Evolutionary conservation across 1,140 invertebrate species (phyloP).

Genomic region (Holotrichia oblita): DNA sequence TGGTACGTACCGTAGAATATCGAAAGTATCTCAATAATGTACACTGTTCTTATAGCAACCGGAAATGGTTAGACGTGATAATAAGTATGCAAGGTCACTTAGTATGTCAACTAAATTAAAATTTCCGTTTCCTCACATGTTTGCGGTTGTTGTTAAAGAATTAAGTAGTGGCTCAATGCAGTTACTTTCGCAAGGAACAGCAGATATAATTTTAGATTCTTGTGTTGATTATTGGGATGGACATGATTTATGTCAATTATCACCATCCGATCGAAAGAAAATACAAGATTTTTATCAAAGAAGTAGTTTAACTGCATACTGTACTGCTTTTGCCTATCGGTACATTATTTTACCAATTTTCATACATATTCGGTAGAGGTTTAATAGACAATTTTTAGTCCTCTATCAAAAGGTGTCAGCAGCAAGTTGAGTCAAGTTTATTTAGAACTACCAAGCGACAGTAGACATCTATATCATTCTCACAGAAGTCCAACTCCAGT

Average conservation of each 20-base stretch:
- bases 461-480: conserved; percentile 69
- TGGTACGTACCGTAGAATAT: conserved; percentile 72
- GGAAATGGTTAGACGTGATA: conserved; percentile 88
- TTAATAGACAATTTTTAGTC: conserved; percentile 66
- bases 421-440: conserved; percentile 74
- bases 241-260: conserved; percentile 83
- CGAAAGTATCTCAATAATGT: neutral
- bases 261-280: conserved; percentile 87
- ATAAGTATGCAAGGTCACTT: conserved; percentile 83
- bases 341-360: conserved; percentile 8
- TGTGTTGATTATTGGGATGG: conserved; percentile 98
- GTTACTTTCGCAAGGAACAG: conserved; percentile 90
- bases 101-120: conserved; percentile 91
- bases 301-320: conserved; percentile 93
- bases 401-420: conserved; percentile 69
- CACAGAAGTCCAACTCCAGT: conserved; percentile 71
- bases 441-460: conserved; percentile 86
- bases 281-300: conserved; percentile 96
- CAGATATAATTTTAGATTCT: conserved; percentile 92
- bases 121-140: conserved; percentile 96
- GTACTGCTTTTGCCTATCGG: conserved; percentile 94
- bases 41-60: conserved; percentile 72
- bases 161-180: conserved; percentile 80
- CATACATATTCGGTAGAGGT: neutral
- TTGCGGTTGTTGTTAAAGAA: conserved; percentile 89